phyloP scores from a whole-genome alignment of 2,797 vertebrate species.

The Fistularia tabacaria region DNA sequence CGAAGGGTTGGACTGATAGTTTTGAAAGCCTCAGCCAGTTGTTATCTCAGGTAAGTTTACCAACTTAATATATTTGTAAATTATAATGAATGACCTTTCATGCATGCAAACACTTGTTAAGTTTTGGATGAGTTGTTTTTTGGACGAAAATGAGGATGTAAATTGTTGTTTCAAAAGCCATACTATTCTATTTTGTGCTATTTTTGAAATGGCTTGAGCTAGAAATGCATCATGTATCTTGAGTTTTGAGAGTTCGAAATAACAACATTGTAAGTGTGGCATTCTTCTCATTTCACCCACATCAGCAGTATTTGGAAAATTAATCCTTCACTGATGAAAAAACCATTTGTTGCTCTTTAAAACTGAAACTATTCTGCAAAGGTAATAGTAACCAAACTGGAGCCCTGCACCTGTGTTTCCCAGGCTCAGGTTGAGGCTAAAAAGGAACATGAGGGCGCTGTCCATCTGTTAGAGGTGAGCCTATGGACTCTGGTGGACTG shows the following conservation, averaged over 20 bases:
- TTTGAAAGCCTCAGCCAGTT: too few species aligned
- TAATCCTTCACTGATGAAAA: constrained; percentile 7
- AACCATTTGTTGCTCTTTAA: constrained; percentile 27
- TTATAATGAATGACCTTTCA: too few species aligned
- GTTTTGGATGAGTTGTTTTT: too few species aligned
- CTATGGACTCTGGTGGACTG: constrained; percentile 31
- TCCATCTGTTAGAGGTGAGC: constrained; percentile 97
- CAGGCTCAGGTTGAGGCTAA: constrained; percentile 99
- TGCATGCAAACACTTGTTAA: too few species aligned
- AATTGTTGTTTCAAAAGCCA: too few species aligned
- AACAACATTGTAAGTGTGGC: background rate
- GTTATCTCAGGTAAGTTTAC: too few species aligned
- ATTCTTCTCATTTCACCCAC: constrained; percentile 25
- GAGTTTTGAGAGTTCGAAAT: background rate
- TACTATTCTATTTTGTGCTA: background rate
- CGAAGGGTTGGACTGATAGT: too few species aligned
- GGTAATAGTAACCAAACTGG: constrained; percentile 49
- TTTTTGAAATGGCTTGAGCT: background rate
- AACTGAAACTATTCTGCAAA: constrained; percentile 30
- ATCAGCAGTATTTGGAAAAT: constrained; percentile 4
- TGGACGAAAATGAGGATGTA: too few species aligned
- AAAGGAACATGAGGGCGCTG: constrained; percentile 96
- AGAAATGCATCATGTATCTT: background rate
- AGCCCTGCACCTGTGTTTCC: constrained; percentile 52
- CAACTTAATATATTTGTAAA: too few species aligned